Evolutionary conservation across 2,888 invertebrate genomes (phyloP), one percentile per base, ranked within the genome.

Genomic region (Leptinotarsa haldemani): DNA sequence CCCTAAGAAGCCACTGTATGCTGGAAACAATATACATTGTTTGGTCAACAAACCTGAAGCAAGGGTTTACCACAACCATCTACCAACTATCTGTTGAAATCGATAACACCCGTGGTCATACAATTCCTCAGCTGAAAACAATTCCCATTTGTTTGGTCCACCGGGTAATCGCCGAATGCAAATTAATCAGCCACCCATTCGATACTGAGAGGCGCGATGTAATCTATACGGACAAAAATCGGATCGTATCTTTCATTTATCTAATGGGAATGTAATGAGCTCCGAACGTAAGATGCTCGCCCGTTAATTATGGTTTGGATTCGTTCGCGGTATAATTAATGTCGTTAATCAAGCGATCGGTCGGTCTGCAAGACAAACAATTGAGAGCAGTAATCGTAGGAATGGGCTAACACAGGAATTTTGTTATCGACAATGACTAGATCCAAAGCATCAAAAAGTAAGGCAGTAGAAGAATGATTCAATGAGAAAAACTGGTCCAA

Each of bases 261-360:
- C 70, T 70, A 70, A 70, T 70, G 70, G 70, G 70, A 70, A 64
- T 70, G 70, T 64, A 70, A 53, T 70, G 64, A 70, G 65, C 65
- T 61, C 25, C 25, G 65, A 65, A 70, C 70, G 61, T 30, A 61
- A 61, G 69, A 40, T 61, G 67, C 30, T 67, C 40, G 16, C 47
- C 25, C 18, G 40, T 53, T 67, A 67, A 67, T 67, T 67, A 52
- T 67, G 48, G 67, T 18, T 67, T 46, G 70, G 53, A 65, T 70
- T 65, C 53, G 40, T 70, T 53, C 50, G 65, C 70, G 53, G 65
- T 70, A 70, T 68, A 68, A 70, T 70, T 70, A 70, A 64, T 53
- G 70, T 65, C 53, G 56, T 70, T 70, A 70, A 70, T 70, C 70
- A 70, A 52, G 56, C 25, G 50, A 22, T 4, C 47, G 20, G 65